Base-by-base conservation (phyloP, 2,113 vertebrate genomes). In the Candoia aspera region DNA sequence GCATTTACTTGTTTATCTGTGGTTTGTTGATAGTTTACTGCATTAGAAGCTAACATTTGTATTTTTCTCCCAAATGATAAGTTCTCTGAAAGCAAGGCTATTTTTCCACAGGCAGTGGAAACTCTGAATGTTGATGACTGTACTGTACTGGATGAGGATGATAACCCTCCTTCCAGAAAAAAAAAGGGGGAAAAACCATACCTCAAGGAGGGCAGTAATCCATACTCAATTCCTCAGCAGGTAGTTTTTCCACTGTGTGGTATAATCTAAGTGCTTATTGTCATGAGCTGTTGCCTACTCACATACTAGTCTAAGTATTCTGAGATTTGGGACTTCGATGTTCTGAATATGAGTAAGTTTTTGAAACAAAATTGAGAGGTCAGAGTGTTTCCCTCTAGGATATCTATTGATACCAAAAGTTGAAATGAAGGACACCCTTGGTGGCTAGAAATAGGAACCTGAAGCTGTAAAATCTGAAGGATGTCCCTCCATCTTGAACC, bases 91-190 rank as follows among this genome's bases (percentile, higher is more conserved):
- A 91, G 84, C 49, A 62, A 86, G 53, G 84, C 49, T 54, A 9
- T 87, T 87, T 91, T 87, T 58, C 85, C 46, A 58, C 90, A 91
- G 90, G 53, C 33, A 79, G 26, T 46, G 42, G 68, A 54, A 68
- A 10, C 53, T 68, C 2, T 12, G 62, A 55, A 19, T 4, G 21
- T 24, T 64, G 49, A 54, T 86, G 90, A 64, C 84, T 55, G 90
- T 53, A 87, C 42, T 87, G 86, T 46, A 60, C 6, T 91, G 60
- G 15, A 53, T 89, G 62, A 54, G 37, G 26, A 87, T 29, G 15
- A 42, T 57, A 58, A 46, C 24, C 60, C 60, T 62, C 33, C 84
- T 42, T 46, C 84, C 90, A 91, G 53, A 73, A 88, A n/a, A n/a
- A 86, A 46, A 57, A 62, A 0, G 60, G 53, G 0, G 90, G 64